Conservation (phyloP, 2,888 invertebrate genomes). For the Digitonthophagus gazella region DNA sequence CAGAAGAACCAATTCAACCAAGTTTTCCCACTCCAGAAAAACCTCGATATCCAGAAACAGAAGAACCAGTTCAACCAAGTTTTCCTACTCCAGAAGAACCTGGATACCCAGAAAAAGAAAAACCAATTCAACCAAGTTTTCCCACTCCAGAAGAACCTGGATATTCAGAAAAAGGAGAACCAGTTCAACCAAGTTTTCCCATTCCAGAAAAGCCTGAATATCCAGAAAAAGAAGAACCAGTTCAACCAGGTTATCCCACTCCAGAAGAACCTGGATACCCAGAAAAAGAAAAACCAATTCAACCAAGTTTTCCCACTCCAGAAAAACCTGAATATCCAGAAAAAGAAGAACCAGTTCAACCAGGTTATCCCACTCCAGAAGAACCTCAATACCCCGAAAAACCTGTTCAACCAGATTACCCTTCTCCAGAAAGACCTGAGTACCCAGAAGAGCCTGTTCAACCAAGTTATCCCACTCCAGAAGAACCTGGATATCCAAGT, state of each 20-base stretch:
- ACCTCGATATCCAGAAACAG: slow-evolving; percentile 25
- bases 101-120: not conserved
- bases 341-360: no score
- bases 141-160: not conserved
- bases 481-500: slow-evolving; percentile 28
- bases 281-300: slow-evolving; percentile 29
- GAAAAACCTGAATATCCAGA: slow-evolving; percentile 31
- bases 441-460: no score
- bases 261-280: slow-evolving; percentile 16
- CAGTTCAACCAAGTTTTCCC: no score
- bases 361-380: no score
- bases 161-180: not conserved
- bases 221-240: no score
- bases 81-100: slow-evolving; percentile 38
- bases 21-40: slow-evolving; percentile 36
- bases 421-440: slow-evolving; percentile 5
- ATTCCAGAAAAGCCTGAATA: no score
- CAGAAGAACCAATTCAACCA: slow-evolving; percentile 21
- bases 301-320: slow-evolving; percentile 33
- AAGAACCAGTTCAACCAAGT: slow-evolving; percentile 29
- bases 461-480: no score
- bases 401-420: no score
- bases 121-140: no score
- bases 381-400: not conserved
- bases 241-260: no score